Conservation (phyloP, 2,888 invertebrate species). For the Clostera curtula region DNA sequence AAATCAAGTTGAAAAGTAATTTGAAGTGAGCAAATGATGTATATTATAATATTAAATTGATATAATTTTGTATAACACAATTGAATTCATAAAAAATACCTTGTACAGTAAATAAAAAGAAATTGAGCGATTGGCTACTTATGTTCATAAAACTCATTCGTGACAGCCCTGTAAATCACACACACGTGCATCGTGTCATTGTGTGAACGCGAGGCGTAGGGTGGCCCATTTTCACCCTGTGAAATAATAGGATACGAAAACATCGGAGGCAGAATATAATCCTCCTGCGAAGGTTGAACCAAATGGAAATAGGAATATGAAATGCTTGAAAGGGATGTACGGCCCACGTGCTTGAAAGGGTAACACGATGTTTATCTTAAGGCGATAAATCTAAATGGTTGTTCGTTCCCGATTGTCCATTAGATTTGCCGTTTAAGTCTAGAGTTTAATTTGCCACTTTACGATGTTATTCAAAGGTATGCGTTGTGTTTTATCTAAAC, state of each 20-base stretch:
- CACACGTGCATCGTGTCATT: conserved; percentile 36
- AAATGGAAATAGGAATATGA: conserved; percentile 71
- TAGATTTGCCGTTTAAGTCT: conserved; percentile 16
- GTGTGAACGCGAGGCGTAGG: conserved; percentile 55
- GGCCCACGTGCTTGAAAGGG: conserved; percentile 63
- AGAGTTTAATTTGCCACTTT: background rate
- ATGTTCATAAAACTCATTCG: no score
- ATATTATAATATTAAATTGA: no score
- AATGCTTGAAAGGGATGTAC: conserved; percentile 65
- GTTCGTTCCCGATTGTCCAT: conserved; percentile 39
- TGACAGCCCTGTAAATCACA: no score
- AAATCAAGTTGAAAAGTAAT: no score
- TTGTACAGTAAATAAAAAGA: no score
- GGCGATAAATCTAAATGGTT: conserved; percentile 56
- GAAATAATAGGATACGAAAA: conserved; percentile 75
- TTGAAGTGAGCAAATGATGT: no score
- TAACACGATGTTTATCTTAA: conserved; percentile 61
- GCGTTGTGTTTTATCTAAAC: background rate
- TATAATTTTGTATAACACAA: no score
- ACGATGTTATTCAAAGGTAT: background rate
- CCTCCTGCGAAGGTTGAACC: conserved; percentile 69
- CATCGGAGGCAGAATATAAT: conserved; percentile 73
- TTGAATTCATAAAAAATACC: no score
- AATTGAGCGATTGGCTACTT: no score
- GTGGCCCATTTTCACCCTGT: conserved; percentile 72